These are phyloP conservation scores for Catagonus wagneri DNA, from an alignment of 2,113 vertebrate genomes.

Conservation along the genomic window DNA sequence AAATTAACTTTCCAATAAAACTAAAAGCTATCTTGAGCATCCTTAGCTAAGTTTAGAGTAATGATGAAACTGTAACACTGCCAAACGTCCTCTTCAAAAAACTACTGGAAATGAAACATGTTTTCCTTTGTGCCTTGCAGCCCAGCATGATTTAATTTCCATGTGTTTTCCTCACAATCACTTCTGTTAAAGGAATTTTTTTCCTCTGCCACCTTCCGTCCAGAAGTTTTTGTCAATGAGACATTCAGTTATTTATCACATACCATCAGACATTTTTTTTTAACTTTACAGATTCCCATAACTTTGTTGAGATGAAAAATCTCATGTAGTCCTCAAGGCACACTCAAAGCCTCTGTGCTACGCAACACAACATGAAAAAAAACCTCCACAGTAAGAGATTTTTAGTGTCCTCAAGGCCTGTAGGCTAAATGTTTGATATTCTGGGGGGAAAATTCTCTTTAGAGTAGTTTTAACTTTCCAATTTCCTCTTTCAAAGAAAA, in stretches of 20 bases:
- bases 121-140: conserved; percentile 80
- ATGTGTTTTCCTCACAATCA: conserved; percentile 72
- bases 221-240: conserved; percentile 23
- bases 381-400: not conserved
- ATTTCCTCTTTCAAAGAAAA: conserved; percentile 5
- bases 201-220: not conserved
- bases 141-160: conserved; percentile 74
- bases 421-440: conserved; percentile 14
- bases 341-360: not conserved
- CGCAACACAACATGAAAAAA: not conserved
- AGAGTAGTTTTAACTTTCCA: conserved; percentile 22
- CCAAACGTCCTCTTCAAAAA: conserved; percentile 83
- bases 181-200: conserved; percentile 65
- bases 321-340: conserved; percentile 61
- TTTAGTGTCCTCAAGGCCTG: not conserved
- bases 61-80: conserved; percentile 85
- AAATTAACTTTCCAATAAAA: conserved; percentile 87
- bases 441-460: not conserved
- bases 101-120: conserved; percentile 81
- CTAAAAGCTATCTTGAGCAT: conserved; percentile 81
- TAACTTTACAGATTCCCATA: conserved; percentile 71
- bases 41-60: conserved; percentile 85
- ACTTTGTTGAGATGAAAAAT: conserved; percentile 26
- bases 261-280: conserved; percentile 29
- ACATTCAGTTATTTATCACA: conserved; percentile 67